A percentile compares a stretch with the other conserved stretches of the same genome.
Evolutionary conservation across 2,888 invertebrate genomes (phyloP).

Genomic region (Drosophila paucipuncta): DNA sequence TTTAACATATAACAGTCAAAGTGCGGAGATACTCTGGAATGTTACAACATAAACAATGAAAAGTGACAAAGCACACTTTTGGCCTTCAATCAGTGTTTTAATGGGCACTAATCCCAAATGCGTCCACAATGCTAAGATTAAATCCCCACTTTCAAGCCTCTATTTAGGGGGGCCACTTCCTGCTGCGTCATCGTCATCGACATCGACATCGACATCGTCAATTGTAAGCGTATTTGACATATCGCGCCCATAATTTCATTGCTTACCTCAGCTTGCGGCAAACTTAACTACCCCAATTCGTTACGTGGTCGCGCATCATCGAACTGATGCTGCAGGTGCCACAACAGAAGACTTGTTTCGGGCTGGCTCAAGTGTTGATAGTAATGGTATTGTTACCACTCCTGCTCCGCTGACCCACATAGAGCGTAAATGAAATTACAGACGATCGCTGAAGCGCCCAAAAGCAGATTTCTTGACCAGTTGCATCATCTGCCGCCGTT

Average conservation of each 20-base stretch:
- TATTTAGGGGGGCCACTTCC: slow-evolving; percentile 23
- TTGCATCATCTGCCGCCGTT: slow-evolving; percentile 58
- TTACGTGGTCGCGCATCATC: slow-evolving; percentile 51
- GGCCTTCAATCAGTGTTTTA: slow-evolving; percentile 44
- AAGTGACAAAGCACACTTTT: slow-evolving; percentile 16
- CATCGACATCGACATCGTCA: slow-evolving; percentile 55
- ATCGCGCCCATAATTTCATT: slow-evolving; percentile 50
- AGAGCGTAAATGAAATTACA: slow-evolving; percentile 70
- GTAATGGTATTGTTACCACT: slow-evolving; percentile 74
- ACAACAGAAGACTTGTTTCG: background rate
- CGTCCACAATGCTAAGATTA: slow-evolving; percentile 12
- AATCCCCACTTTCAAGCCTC: slow-evolving; percentile 5
- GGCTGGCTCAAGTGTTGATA: slow-evolving; percentile 57
- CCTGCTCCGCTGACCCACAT: slow-evolving; percentile 69
- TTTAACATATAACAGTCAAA: background rate
- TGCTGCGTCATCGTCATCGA: slow-evolving; percentile 55
- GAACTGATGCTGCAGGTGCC: slow-evolving; percentile 35
- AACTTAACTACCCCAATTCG: slow-evolving; percentile 58
- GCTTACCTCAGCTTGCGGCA: slow-evolving; percentile 39
- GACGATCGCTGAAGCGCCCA: slow-evolving; percentile 59
- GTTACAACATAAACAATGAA: slow-evolving; percentile 18
- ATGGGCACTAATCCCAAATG: slow-evolving; percentile 30
- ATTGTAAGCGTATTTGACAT: slow-evolving; percentile 53
- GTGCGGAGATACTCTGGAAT: slow-evolving; percentile 1
- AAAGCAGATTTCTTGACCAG: slow-evolving; percentile 59